phyloP scores from a whole-genome alignment of 2,888 invertebrate genomes.

The Imbricaverruca yamaguchii region DNA sequence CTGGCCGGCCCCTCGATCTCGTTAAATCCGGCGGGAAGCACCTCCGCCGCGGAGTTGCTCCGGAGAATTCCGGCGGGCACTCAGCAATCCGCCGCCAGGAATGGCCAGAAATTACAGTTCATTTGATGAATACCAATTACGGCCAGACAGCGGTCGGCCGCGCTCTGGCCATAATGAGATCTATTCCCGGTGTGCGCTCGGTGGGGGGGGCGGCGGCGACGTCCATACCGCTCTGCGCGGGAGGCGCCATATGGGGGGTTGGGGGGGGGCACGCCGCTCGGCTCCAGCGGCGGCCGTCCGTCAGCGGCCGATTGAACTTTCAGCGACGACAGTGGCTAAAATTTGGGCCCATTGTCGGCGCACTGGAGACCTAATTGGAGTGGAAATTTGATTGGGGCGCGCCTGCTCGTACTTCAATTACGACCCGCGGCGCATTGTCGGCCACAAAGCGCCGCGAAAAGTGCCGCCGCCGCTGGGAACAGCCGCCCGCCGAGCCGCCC shows the following conservation, averaged over 20 bases:
- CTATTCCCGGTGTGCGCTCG: not conserved
- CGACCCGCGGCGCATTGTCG: not conserved
- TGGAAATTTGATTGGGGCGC: conserved; percentile 18
- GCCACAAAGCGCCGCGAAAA: not conserved
- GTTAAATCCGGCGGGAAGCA: not conserved
- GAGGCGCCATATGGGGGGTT: too few species aligned
- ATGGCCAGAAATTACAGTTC: conserved; percentile 21
- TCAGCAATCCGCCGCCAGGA: not conserved
- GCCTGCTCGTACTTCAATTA: conserved; percentile 1
- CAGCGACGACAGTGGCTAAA: not conserved
- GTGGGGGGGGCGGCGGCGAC: too few species aligned
- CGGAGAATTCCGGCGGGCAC: not conserved
- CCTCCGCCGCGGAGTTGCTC: not conserved
- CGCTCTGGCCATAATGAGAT: not conserved
- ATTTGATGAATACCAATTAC: conserved; percentile 19
- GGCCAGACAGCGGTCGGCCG: not conserved
- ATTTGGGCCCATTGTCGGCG: conserved; percentile 14
- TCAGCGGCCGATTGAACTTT: not conserved
- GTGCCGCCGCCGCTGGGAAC: not conserved
- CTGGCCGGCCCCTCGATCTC: too few species aligned
- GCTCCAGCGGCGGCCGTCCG: not conserved
- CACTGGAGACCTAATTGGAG: conserved; percentile 1
- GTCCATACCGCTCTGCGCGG: too few species aligned
- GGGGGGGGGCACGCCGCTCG: not conserved
- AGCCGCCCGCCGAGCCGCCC: too few species aligned